These are phyloP conservation scores for Fulmarus glacialis DNA, from an alignment of 2,113 vertebrate genomes.

Conservation along the genomic window DNA sequence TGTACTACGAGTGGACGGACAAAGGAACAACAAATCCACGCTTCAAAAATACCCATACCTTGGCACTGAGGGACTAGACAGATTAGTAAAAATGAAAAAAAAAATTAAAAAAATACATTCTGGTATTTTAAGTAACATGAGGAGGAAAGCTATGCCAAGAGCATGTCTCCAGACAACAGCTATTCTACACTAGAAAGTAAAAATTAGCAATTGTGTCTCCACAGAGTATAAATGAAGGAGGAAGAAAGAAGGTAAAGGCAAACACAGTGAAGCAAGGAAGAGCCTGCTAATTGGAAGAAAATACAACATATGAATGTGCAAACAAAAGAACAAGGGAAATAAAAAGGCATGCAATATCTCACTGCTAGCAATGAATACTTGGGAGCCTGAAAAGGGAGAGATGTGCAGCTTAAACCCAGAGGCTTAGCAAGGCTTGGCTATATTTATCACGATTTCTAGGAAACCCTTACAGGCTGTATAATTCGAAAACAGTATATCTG, in stretches of 20 bases:
- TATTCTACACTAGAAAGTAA: slow-evolving; percentile 19
- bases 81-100: neutral
- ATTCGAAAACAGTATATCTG: neutral
- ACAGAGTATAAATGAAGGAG: neutral
- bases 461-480: neutral
- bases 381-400: neutral
- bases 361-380: neutral
- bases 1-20: neutral
- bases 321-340: slow-evolving; percentile 29
- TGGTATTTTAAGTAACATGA: slow-evolving; percentile 30
- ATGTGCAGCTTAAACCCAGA: slow-evolving; percentile 52
- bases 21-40: neutral
- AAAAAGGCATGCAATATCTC: neutral
- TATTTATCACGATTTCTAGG: slow-evolving; percentile 59
- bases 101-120: neutral
- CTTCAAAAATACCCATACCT: neutral
- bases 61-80: neutral
- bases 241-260: slow-evolving; percentile 28
- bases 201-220: slow-evolving; percentile 32
- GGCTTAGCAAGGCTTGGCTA: slow-evolving; percentile 35
- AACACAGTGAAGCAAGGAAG: neutral
- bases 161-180: slow-evolving; percentile 24
- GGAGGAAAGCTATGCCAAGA: neutral
- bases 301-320: neutral
- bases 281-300: slow-evolving; percentile 19